Evolutionary conservation across 2,113 vertebrate genomes (phyloP), one percentile per base, ranked within the genome.

Genomic region (Cephalopholis sonnerati): DNA sequence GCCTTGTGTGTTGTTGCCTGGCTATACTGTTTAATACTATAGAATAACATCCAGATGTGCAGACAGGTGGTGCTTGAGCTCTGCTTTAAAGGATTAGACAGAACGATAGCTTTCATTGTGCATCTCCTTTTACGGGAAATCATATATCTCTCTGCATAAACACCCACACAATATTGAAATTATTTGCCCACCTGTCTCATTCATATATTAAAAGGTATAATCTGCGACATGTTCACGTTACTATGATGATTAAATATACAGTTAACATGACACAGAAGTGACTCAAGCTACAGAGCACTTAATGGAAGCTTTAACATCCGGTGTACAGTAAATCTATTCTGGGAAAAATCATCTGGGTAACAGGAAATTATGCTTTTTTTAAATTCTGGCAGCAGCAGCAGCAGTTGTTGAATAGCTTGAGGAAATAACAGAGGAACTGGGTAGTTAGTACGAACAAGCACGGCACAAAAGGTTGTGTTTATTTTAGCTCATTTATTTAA

Each of bases 11-110:
- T 36, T 48, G 61, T 12, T 41, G 63, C 5, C 9, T 1, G 18
- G 25, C 25, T 77, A 7, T 48, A 62, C 41, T 29, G 63, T 68
- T 46, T 71, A 7, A 85, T 46, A 1, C 27, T 25, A 62, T 7
- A 74, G 39, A 1, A 13, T 18, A 81, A 74, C 32, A 68, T 72
- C 70, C 82, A 83, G 82, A 81, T 77, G 79, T 79, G 58, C 3
- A 10, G 39, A 72, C 64, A 66, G 72, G 79, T 71, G 67, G 61
- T 8, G 6, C 58, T 76, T 41, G 55, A 77, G 41, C 61, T 54
- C 18, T 11, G 63, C 72, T 12, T 39, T 11, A 50, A 70, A 67
- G 64, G 81, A 82, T 89, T 84, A 84, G 24, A 76, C 16, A 13
- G 46, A 81, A 54, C 32, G 16, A 22, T 25, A 17, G 25, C 29